A percentile compares a stretch with the other conserved stretches of the same genome.
Conservation (phyloP, 1,140 invertebrate species). For the Helicoverpa armigera region DNA sequence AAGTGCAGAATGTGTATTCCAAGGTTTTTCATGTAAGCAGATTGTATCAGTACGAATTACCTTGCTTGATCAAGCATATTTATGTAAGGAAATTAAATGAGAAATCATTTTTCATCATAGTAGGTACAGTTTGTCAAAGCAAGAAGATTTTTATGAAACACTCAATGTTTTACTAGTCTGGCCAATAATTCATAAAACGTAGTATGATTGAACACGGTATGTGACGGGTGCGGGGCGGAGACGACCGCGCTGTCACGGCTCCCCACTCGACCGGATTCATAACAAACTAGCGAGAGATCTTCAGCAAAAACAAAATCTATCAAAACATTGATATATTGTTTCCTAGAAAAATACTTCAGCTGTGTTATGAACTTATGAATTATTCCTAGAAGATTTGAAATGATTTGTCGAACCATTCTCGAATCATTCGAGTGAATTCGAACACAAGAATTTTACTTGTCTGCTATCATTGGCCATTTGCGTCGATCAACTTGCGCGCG, state of each 20-base stretch:
- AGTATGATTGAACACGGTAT: conserved; percentile 58
- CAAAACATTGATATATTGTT: neutral
- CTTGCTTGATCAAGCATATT: too few species aligned
- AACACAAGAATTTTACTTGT: neutral
- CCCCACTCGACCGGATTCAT: conserved; percentile 47
- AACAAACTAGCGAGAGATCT: conserved; percentile 50
- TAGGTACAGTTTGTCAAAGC: neutral
- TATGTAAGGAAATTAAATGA: conserved; percentile 3
- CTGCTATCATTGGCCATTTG: neutral
- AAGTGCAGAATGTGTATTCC: neutral
- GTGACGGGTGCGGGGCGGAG: conserved; percentile 59
- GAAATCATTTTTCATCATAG: neutral
- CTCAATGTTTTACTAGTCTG: conserved; percentile 38
- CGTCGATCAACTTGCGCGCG: neutral
- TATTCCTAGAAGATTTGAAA: too few species aligned
- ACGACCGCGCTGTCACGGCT: conserved; percentile 56
- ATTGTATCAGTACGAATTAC: too few species aligned
- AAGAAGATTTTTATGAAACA: conserved; percentile 9
- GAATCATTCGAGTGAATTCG: too few species aligned
- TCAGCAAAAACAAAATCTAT: conserved; percentile 42
- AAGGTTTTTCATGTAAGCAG: conserved; percentile 28
- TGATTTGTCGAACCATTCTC: too few species aligned
- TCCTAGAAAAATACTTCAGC: neutral
- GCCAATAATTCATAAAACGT: conserved; percentile 55
- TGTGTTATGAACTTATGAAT: neutral